Evolutionary conservation across 2,888 invertebrate genomes (phyloP).

Genomic region (Apotomis turbidana): DNA sequence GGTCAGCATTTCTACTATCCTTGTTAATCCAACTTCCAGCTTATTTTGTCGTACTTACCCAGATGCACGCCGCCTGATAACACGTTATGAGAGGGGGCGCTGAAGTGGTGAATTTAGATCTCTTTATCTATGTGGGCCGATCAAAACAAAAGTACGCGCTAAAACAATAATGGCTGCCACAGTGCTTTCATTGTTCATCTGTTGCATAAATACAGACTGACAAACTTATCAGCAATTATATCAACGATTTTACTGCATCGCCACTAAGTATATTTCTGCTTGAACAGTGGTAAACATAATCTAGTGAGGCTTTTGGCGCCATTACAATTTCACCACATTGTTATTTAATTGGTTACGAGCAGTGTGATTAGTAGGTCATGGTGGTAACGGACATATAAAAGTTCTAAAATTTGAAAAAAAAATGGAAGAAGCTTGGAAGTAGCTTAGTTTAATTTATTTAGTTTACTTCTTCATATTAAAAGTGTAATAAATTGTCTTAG

Average conservation of each 20-base stretch:
- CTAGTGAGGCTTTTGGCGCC: slow-evolving; percentile 6
- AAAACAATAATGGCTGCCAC: slow-evolving; percentile 56
- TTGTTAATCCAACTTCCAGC: slow-evolving; percentile 27
- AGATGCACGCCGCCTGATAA: slow-evolving; percentile 39
- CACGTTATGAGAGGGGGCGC: slow-evolving; percentile 32
- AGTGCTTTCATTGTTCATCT: slow-evolving; percentile 54
- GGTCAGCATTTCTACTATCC: slow-evolving; percentile 28
- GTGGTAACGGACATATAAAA: not conserved
- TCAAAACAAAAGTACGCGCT: slow-evolving; percentile 53
- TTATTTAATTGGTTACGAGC: slow-evolving; percentile 30
- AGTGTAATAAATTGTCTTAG: no score
- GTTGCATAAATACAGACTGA: slow-evolving; percentile 29
- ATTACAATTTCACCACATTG: slow-evolving; percentile 30
- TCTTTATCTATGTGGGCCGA: slow-evolving; percentile 60
- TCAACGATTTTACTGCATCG: not conserved
- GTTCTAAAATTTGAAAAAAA: no score
- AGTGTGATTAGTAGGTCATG: not conserved
- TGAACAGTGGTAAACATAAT: not conserved
- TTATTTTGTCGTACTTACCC: slow-evolving; percentile 26
- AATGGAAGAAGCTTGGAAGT: no score
- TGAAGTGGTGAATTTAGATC: slow-evolving; percentile 49
- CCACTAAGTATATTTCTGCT: slow-evolving; percentile 4
- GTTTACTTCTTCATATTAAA: no score
- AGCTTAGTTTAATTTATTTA: no score
- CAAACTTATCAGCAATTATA: slow-evolving; percentile 1